Evolutionary conservation across 37 sponge, comb jelly and placozoan genomes (phyloP).

Genomic region (Diacarnus erythraeanus): DNA sequence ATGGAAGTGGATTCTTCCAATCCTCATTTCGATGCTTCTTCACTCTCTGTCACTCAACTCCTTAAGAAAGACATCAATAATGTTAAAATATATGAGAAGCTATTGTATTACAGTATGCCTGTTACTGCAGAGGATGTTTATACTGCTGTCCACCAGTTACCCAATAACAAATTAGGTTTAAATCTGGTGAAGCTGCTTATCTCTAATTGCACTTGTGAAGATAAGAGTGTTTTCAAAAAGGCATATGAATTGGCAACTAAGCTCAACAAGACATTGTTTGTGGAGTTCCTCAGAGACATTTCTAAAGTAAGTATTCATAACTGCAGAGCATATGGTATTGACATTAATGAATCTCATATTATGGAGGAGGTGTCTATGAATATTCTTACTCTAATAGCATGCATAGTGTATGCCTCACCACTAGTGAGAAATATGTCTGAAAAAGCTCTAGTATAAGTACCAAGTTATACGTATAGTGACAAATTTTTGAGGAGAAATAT

Average conservation of each 20-base stretch:
- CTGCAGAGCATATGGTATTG: too few relatives aligned
- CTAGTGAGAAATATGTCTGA: too few relatives aligned
- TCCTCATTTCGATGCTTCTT: slow-evolving; percentile 24
- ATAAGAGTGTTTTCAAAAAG: not conserved
- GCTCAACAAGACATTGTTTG: not conserved
- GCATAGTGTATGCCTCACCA: too few relatives aligned
- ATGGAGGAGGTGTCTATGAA: too few relatives aligned
- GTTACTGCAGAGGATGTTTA: not conserved
- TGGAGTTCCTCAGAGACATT: not conserved
- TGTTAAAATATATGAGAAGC: not conserved
- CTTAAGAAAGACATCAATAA: not conserved
- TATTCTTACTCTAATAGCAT: too few relatives aligned
- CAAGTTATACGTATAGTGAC: too few relatives aligned
- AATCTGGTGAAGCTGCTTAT: not conserved
- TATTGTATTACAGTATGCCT: slow-evolving; percentile 24
- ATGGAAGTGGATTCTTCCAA: not conserved
- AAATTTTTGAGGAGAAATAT: too few relatives aligned
- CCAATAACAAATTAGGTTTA: not conserved
- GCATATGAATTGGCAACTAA: not conserved
- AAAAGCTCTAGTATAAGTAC: too few relatives aligned
- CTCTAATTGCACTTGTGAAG: not conserved
- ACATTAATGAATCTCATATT: too few relatives aligned
- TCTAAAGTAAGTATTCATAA: not conserved
- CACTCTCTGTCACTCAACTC: not conserved
- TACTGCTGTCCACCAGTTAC: not conserved